Percentiles rank a stretch among this genome's conserved stretches.
Evolutionary conservation across 2,888 invertebrate genomes (phyloP).

Genomic region (Vesta saturnalis): DNA sequence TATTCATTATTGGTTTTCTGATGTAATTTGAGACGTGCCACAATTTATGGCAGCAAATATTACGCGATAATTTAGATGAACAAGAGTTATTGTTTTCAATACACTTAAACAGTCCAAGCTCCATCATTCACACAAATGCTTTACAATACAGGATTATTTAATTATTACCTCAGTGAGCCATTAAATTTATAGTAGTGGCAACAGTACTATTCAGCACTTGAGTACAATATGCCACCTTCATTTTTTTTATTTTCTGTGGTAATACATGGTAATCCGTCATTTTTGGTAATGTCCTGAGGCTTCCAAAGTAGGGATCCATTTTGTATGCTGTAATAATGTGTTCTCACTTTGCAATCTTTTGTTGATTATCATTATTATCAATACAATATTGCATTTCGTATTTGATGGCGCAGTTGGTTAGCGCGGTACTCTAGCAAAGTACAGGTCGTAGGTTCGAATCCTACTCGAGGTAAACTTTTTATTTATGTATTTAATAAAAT

Average conservation of each 20-base stretch:
- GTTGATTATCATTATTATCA: neutral
- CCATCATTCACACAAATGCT: no score
- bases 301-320: conserved; percentile 13
- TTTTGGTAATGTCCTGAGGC: conserved; percentile 4
- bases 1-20: neutral
- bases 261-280: conserved; percentile 9
- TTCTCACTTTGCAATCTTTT: conserved; percentile 3
- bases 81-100: no score
- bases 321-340: conserved; percentile 7
- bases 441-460: no score
- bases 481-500: no score
- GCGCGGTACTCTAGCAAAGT: no score
- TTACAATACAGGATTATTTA: no score
- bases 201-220: conserved; percentile 4
- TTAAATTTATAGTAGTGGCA: conserved; percentile 7
- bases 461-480: no score
- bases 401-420: no score
- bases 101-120: no score
- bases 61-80: neutral
- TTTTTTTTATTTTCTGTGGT: neutral
- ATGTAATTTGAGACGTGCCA: neutral
- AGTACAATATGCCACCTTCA: conserved; percentile 7
- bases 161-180: conserved; percentile 9
- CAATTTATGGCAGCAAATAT: neutral
- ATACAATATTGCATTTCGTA: neutral